These are phyloP conservation scores for Cynaeus angustus DNA, from an alignment of 2,888 invertebrate species.

Conservation along the genomic window DNA sequence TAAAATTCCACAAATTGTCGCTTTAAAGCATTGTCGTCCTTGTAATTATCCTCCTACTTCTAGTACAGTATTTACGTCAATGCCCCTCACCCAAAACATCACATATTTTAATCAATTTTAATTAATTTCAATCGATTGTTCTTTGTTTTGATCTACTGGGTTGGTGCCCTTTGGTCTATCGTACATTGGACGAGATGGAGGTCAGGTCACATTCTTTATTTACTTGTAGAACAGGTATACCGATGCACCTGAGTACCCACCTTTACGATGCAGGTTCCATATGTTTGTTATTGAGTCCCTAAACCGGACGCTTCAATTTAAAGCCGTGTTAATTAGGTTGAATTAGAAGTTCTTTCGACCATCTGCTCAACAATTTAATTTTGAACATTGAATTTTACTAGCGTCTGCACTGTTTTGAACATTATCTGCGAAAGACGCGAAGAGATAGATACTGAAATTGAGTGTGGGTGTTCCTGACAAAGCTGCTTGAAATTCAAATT, in stretches of 20 bases:
- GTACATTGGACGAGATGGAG: conserved; percentile 11
- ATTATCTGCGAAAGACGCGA: neutral
- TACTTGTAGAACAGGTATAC: conserved; percentile 31
- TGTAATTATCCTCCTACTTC: neutral
- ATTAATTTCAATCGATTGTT: conserved; percentile 6
- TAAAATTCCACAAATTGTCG: too few species aligned
- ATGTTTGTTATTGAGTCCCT: conserved; percentile 14
- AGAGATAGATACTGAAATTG: too few species aligned
- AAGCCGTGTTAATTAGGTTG: conserved; percentile 44
- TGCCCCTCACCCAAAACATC: neutral
- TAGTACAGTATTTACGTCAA: conserved; percentile 5
- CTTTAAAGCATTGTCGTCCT: neutral
- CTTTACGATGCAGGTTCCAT: conserved; percentile 11
- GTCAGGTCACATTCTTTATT: conserved; percentile 44
- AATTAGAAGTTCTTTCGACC: conserved; percentile 27
- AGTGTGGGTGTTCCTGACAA: too few species aligned
- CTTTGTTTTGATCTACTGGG: conserved; percentile 30
- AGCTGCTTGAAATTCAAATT: too few species aligned
- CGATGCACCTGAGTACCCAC: conserved; percentile 29
- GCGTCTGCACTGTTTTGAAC: conserved; percentile 8
- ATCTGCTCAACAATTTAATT: conserved; percentile 42
- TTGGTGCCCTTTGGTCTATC: conserved; percentile 34
- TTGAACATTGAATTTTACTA: conserved; percentile 24
- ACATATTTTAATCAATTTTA: too few species aligned
- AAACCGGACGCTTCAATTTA: conserved; percentile 40